These are phyloP conservation scores for Parotocinclus haroldoi DNA, from an alignment of 2,797 vertebrate genomes.

Conservation along the genomic window DNA sequence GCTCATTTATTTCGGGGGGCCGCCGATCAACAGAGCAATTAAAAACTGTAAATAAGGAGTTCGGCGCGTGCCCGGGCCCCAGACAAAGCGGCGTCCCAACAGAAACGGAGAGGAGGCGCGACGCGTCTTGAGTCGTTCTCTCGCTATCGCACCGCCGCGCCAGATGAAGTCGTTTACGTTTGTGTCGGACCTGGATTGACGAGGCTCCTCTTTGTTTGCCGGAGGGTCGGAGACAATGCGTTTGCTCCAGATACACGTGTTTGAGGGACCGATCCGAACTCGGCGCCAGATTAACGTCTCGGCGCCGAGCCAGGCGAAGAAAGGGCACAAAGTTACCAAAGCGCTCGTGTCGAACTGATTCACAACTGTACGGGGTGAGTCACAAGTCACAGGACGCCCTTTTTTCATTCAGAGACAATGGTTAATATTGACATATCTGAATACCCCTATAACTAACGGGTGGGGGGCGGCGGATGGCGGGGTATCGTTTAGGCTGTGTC, in stretches of 20 bases:
- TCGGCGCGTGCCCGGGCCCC: conserved; percentile 72
- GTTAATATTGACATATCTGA: no score
- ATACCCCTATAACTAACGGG: no score
- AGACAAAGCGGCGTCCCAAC: conserved; percentile 72
- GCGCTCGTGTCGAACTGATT: no score
- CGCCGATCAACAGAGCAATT: conserved; percentile 89
- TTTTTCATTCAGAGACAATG: no score
- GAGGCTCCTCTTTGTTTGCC: conserved; percentile 65
- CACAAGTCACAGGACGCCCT: no score
- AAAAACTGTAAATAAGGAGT: conserved; percentile 87
- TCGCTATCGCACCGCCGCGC: conserved; percentile 62
- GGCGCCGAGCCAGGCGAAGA: conserved; percentile 30
- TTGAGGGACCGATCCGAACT: conserved; percentile 49
- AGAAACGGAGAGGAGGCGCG: conserved; percentile 67
- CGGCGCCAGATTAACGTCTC: conserved; percentile 33
- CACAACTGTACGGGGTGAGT: no score
- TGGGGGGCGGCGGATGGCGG: no score
- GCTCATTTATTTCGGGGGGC: conserved; percentile 64
- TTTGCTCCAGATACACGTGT: conserved; percentile 59
- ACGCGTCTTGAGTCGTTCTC: conserved; percentile 45
- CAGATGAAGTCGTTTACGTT: conserved; percentile 76
- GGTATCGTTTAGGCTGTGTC: no score
- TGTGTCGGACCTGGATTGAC: conserved; percentile 66
- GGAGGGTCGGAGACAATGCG: conserved; percentile 58
- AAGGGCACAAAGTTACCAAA: no score